Conservation (phyloP, 2,797 vertebrate genomes). For the Muscicapa striata region DNA sequence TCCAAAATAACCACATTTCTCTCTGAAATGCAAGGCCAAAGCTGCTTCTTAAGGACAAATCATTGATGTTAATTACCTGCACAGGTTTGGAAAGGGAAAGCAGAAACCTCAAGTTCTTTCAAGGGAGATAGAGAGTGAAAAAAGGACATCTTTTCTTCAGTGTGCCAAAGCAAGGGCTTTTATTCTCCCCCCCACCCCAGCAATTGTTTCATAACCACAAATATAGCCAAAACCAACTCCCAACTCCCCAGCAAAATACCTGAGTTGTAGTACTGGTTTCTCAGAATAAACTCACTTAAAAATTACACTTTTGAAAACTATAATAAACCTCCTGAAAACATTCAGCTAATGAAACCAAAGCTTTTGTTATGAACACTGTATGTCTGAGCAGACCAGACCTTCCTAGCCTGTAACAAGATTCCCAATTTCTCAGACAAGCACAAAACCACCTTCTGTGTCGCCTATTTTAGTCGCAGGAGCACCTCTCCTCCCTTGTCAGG, state of each 20-base stretch:
- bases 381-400: not conserved
- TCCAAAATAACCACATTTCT: slow-evolving; percentile 61
- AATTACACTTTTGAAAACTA: not conserved
- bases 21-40: slow-evolving; percentile 53
- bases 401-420: slow-evolving; percentile 19
- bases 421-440: not conserved
- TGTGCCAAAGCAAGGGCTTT: not conserved
- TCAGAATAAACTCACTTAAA: not conserved
- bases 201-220: not conserved
- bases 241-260: not conserved
- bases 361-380: not conserved
- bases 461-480: not conserved
- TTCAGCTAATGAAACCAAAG: not conserved
- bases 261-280: not conserved
- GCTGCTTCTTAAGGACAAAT: slow-evolving; percentile 56
- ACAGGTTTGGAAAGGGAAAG: slow-evolving; percentile 37
- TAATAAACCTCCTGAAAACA: not conserved
- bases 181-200: rapidly evolving
- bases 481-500: slow-evolving; percentile 48
- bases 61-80: slow-evolving; percentile 65
- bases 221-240: not conserved
- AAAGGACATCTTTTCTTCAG: slow-evolving; percentile 5
- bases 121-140: not conserved
- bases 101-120: slow-evolving; percentile 24
- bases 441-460: not conserved